Percentiles rank a stretch among this genome's conserved stretches.
phyloP scores from a whole-genome alignment of 2,113 vertebrate species.

The Ceuthmochares aereus region DNA sequence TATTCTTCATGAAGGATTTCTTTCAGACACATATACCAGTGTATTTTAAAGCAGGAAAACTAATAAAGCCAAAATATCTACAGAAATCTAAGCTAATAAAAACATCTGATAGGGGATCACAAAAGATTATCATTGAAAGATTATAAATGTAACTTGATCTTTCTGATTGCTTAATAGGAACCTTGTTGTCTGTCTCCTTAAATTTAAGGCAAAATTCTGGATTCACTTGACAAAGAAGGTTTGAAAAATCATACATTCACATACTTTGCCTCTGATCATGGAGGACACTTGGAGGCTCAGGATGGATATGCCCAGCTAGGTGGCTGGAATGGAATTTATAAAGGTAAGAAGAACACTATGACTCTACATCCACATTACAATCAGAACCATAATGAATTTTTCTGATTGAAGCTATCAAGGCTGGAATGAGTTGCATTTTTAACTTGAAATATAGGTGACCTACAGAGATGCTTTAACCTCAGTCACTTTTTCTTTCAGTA shows the following conservation, averaged over 20 bases:
- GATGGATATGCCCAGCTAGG: constrained; percentile 23
- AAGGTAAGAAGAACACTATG: constrained; percentile 68
- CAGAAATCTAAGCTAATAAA: not conserved
- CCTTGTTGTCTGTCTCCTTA: not conserved
- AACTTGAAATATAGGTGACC: not conserved
- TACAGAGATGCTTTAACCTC: not conserved
- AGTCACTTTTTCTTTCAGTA: not conserved
- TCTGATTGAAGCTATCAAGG: not conserved
- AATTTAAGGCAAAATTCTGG: constrained; percentile 79
- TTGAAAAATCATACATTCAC: constrained; percentile 80
- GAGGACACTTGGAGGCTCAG: constrained; percentile 81
- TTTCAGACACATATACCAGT: not conserved
- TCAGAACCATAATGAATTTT: not conserved
- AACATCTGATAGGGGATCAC: not conserved
- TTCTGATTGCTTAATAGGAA: not conserved
- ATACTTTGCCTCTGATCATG: constrained; percentile 90
- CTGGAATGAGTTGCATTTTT: not conserved
- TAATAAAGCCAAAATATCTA: not conserved
- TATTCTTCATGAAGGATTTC: not conserved
- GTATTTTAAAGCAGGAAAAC: not conserved
- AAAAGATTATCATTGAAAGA: not conserved
- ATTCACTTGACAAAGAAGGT: constrained; percentile 76
- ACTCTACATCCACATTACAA: not conserved
- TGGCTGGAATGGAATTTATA: constrained; percentile 83
- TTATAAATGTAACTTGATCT: not conserved